Percentiles rank a stretch among this genome's conserved stretches.
phyloP scores from a whole-genome alignment of 1,140 invertebrate genomes.

The Drosophila baimaii region DNA sequence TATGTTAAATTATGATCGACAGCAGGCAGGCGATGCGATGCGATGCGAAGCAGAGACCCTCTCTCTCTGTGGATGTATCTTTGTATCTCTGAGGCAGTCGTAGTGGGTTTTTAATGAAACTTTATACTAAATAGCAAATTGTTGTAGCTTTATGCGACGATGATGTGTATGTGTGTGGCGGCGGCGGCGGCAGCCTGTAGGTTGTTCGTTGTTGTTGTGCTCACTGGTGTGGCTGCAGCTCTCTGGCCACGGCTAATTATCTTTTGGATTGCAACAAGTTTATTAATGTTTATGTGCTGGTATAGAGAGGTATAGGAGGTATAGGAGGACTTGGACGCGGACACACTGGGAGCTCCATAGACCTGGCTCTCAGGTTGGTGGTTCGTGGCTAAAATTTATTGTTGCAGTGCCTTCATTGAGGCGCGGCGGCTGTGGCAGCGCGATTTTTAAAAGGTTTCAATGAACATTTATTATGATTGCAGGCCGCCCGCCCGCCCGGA shows the following conservation, averaged over 20 bases:
- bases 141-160: slow-evolving; percentile 53
- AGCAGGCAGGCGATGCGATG: slow-evolving; percentile 69
- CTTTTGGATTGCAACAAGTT: slow-evolving; percentile 83
- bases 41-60: slow-evolving; percentile 1
- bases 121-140: slow-evolving; percentile 83
- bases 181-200: slow-evolving; percentile 20
- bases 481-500: slow-evolving; percentile 27
- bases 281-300: slow-evolving; percentile 79
- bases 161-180: slow-evolving; percentile 26
- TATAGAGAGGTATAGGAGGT: slow-evolving; percentile 10
- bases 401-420: slow-evolving; percentile 77
- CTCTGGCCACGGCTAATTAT: slow-evolving; percentile 78
- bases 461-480: slow-evolving; percentile 83
- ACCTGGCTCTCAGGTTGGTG: slow-evolving; percentile 9
- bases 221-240: slow-evolving; percentile 47
- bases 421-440: slow-evolving; percentile 59
- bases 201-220: slow-evolving; percentile 25
- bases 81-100: slow-evolving; percentile 35
- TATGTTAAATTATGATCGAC: slow-evolving; percentile 83
- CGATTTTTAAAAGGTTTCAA: slow-evolving; percentile 83
- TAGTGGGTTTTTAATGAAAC: slow-evolving; percentile 81
- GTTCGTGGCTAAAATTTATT: slow-evolving; percentile 77
- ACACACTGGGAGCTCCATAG: background rate
- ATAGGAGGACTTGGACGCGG: background rate
- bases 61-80: slow-evolving; percentile 10